Evolutionary conservation across 2,888 invertebrate species (phyloP).

Genomic region (Glomeris marginata): DNA sequence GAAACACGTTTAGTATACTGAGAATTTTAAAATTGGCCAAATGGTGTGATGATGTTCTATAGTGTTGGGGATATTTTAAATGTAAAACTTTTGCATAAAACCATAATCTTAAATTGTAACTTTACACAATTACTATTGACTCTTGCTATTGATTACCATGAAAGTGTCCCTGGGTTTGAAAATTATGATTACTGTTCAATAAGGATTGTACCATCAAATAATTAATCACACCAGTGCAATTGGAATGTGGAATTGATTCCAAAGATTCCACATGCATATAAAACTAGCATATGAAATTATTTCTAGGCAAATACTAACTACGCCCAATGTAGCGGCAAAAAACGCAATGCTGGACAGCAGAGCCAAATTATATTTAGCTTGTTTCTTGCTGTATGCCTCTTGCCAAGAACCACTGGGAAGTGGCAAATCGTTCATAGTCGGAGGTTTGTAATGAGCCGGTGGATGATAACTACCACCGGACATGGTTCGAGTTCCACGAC

Average conservation of each 20-base stretch:
- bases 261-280: background rate
- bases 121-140: background rate
- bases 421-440: slow-evolving; percentile 55
- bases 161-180: too few relatives aligned
- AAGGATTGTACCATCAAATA: too few relatives aligned
- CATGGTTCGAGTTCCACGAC: background rate
- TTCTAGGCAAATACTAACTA: too few relatives aligned
- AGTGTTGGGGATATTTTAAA: background rate
- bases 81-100: background rate
- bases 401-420: slow-evolving; percentile 65
- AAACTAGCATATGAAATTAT: too few relatives aligned
- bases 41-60: too few relatives aligned
- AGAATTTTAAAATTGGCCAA: background rate
- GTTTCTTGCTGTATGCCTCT: slow-evolving; percentile 45
- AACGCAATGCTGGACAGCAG: slow-evolving; percentile 29
- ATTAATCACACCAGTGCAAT: background rate
- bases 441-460: background rate
- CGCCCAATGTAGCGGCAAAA: slow-evolving; percentile 1
- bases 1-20: too few relatives aligned
- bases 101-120: background rate
- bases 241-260: background rate
- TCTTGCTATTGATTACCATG: too few relatives aligned
- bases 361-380: slow-evolving; percentile 50
- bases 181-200: too few relatives aligned
- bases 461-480: slow-evolving; percentile 4